Evolutionary conservation across 1,140 invertebrate genomes (phyloP).

Genomic region (Drosophila suzukii): DNA sequence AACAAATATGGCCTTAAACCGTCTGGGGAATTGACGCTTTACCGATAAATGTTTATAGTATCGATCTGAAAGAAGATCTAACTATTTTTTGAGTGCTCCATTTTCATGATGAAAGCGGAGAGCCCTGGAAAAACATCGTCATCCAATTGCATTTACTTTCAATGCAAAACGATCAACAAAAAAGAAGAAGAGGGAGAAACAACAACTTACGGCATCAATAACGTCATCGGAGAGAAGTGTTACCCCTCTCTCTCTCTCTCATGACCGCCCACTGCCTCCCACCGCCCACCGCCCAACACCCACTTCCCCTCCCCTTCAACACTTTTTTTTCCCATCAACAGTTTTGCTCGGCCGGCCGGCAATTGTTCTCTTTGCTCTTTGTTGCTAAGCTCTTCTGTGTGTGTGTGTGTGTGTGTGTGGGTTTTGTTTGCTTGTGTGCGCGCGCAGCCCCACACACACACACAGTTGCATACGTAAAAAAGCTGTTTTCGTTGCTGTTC

Average conservation of each 20-base stretch:
- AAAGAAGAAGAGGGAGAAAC: conserved; percentile 11
- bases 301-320: neutral
- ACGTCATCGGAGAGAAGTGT: conserved; percentile 56
- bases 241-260: conserved; percentile 1
- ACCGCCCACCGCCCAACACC: neutral
- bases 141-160: conserved; percentile 36
- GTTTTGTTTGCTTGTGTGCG: conserved; percentile 40
- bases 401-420: conserved; percentile 8
- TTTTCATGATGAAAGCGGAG: neutral
- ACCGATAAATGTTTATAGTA: neutral
- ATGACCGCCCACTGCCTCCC: neutral
- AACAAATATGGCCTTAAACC: too few species aligned
- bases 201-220: conserved; percentile 70
- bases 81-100: neutral
- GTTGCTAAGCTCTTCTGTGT: neutral
- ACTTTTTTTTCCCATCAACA: conserved; percentile 12
- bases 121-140: neutral
- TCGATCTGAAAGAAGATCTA: neutral
- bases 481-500: conserved; percentile 28
- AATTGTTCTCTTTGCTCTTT: conserved; percentile 48
- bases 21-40: neutral
- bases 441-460: conserved; percentile 40
- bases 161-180: conserved; percentile 29
- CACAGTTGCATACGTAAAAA: conserved; percentile 14
- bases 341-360: conserved; percentile 64